Conservation (phyloP, 92 coral and sea anemone genomes). For the Plumapathes pennacea region DNA sequence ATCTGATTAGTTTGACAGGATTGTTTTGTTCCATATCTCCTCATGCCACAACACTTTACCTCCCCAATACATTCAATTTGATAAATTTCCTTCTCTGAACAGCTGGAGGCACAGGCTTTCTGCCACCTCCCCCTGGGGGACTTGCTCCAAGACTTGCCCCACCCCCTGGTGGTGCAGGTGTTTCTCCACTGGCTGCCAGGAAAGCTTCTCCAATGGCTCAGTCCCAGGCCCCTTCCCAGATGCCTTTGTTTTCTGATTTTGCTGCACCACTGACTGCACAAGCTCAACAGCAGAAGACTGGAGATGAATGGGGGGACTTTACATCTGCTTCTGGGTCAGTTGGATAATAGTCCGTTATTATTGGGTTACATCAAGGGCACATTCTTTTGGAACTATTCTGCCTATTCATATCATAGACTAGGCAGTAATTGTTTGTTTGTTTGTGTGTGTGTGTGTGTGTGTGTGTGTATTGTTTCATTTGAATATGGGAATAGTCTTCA, state of each 20-base stretch:
- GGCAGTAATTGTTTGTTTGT: too few relatives aligned
- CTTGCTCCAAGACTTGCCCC: conserved; percentile 86
- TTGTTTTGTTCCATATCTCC: not conserved
- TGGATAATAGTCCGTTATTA: too few relatives aligned
- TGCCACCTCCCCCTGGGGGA: conserved; percentile 89
- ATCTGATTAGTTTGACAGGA: too few relatives aligned
- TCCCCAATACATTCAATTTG: not conserved
- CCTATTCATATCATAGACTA: too few relatives aligned
- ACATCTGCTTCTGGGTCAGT: conserved; percentile 77
- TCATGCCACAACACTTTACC: not conserved
- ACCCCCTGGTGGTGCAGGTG: conserved; percentile 80
- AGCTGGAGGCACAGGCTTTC: conserved; percentile 69
- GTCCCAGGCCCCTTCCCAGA: conserved; percentile 32
- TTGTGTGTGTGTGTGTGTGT: too few relatives aligned
- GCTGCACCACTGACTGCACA: conserved; percentile 43
- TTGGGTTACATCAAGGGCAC: too few relatives aligned
- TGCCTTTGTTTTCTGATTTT: conserved; percentile 29
- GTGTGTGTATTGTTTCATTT: too few relatives aligned
- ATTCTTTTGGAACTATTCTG: too few relatives aligned
- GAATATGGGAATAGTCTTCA: too few relatives aligned
- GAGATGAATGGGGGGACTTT: conserved; percentile 94
- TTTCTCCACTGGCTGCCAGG: conserved; percentile 68
- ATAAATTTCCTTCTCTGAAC: conserved; percentile 17
- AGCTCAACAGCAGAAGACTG: conserved; percentile 42
- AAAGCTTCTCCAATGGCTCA: conserved; percentile 41